Evolutionary conservation across 2,797 vertebrate species (phyloP).

Genomic region (Potorous gilbertii): DNA sequence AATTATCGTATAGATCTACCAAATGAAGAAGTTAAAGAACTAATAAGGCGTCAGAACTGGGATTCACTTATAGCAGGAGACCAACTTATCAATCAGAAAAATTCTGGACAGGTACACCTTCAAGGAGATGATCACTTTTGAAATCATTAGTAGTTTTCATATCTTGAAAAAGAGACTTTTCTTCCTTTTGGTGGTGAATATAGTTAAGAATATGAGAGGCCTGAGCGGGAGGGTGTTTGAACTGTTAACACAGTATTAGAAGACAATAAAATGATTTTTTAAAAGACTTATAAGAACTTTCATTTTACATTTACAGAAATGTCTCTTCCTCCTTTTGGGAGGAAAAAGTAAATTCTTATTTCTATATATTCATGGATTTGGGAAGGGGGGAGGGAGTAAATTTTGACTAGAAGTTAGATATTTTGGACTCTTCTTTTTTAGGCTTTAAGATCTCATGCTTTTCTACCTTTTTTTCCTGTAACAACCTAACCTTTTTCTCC

Average conservation of each 20-base stretch:
- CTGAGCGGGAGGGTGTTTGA: background rate
- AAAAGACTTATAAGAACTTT: background rate
- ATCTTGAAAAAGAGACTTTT: background rate
- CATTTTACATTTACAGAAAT: slow-evolving; percentile 14
- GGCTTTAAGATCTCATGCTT: background rate
- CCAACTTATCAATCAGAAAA: slow-evolving; percentile 96
- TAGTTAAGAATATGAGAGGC: slow-evolving; percentile 14
- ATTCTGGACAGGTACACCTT: slow-evolving; percentile 89
- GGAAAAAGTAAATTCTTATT: background rate
- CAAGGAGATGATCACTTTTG: background rate
- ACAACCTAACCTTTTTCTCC: background rate
- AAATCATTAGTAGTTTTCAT: background rate
- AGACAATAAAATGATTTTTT: background rate
- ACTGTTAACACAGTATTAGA: background rate
- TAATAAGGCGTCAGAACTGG: slow-evolving; percentile 96
- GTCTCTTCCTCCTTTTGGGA: background rate
- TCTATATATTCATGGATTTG: background rate
- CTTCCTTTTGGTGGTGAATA: background rate
- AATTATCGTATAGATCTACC: slow-evolving; percentile 97
- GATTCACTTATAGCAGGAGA: slow-evolving; percentile 95
- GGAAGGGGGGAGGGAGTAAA: background rate
- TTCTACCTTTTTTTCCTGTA: background rate
- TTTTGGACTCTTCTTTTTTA: background rate
- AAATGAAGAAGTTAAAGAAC: slow-evolving; percentile 98
- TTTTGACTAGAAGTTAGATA: background rate